These are phyloP conservation scores for Menura novaehollandiae DNA, from an alignment of 2,113 vertebrate genomes.

Conservation along the genomic window DNA sequence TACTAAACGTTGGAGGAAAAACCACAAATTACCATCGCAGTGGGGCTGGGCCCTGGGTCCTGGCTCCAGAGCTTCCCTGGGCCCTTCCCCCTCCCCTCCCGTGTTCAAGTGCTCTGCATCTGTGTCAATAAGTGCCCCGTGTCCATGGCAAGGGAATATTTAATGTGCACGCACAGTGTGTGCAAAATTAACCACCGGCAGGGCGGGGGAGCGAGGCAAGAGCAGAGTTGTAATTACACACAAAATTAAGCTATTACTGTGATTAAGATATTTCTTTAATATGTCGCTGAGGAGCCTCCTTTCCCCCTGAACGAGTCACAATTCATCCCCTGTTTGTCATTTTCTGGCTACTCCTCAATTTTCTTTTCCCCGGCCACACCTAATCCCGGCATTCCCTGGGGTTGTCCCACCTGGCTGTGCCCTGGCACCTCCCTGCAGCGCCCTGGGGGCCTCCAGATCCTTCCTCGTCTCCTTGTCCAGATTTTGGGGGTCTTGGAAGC, in stretches of 20 bases:
- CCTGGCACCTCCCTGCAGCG: background rate
- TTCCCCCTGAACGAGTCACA: background rate
- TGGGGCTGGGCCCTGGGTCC: slow-evolving; percentile 73
- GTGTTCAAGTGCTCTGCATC: slow-evolving; percentile 77
- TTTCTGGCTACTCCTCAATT: background rate
- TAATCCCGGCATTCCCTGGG: background rate
- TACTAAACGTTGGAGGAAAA: slow-evolving; percentile 82
- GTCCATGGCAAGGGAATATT: slow-evolving; percentile 54
- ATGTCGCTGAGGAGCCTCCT: background rate
- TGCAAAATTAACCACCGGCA: slow-evolving; percentile 59
- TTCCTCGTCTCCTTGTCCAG: background rate
- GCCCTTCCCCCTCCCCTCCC: slow-evolving; percentile 34
- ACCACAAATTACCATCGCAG: slow-evolving; percentile 91
- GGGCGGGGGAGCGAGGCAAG: slow-evolving; percentile 30
- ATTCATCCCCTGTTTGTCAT: background rate
- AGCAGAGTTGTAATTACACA: slow-evolving; percentile 53
- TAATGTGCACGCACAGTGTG: slow-evolving; percentile 48
- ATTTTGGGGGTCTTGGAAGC: background rate
- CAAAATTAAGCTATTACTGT: slow-evolving; percentile 30
- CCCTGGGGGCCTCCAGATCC: background rate
- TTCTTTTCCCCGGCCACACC: background rate
- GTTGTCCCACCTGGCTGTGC: background rate
- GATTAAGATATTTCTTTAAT: slow-evolving; percentile 54
- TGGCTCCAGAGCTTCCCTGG: slow-evolving; percentile 64
- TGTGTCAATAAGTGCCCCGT: slow-evolving; percentile 84